A percentile compares a stretch with the other conserved stretches of the same genome.
phyloP scores from a whole-genome alignment of 2,888 invertebrate species.

The Adelognathus sp. region DNA sequence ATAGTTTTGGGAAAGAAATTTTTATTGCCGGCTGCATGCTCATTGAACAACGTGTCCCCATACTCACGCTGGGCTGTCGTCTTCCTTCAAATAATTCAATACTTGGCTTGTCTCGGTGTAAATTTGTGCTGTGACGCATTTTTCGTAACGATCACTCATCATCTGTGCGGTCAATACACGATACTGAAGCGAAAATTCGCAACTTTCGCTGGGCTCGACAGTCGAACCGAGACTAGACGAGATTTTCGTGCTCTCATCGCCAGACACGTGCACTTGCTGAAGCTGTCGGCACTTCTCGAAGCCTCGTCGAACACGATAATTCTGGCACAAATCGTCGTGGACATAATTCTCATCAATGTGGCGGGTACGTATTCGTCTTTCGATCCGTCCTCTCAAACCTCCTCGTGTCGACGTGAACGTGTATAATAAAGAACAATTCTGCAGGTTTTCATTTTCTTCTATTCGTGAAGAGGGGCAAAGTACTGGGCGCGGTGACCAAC shows the following conservation, averaged over 20 bases:
- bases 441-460: slow-evolving; percentile 64
- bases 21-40: slow-evolving; percentile 36
- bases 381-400: too few relatives aligned
- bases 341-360: too few relatives aligned
- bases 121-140: slow-evolving; percentile 56
- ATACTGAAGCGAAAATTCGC: slow-evolving; percentile 53
- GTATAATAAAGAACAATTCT: too few relatives aligned
- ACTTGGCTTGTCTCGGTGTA: slow-evolving; percentile 27
- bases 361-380: too few relatives aligned
- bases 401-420: too few relatives aligned
- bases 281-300: too few relatives aligned
- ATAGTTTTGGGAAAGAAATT: neutral
- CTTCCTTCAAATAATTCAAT: slow-evolving; percentile 46
- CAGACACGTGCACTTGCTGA: too few relatives aligned
- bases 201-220: neutral
- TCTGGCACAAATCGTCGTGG: too few relatives aligned
- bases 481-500: neutral
- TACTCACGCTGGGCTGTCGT: slow-evolving; percentile 26
- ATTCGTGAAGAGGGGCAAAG: slow-evolving; percentile 35
- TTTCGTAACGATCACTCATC: slow-evolving; percentile 57
- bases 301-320: too few relatives aligned
- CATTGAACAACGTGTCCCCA: slow-evolving; percentile 40
- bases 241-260: neutral
- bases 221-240: neutral
- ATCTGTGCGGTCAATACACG: slow-evolving; percentile 65